These are phyloP conservation scores for Montifringilla adamsi DNA, from an alignment of 2,113 vertebrate species.

Conservation along the genomic window DNA sequence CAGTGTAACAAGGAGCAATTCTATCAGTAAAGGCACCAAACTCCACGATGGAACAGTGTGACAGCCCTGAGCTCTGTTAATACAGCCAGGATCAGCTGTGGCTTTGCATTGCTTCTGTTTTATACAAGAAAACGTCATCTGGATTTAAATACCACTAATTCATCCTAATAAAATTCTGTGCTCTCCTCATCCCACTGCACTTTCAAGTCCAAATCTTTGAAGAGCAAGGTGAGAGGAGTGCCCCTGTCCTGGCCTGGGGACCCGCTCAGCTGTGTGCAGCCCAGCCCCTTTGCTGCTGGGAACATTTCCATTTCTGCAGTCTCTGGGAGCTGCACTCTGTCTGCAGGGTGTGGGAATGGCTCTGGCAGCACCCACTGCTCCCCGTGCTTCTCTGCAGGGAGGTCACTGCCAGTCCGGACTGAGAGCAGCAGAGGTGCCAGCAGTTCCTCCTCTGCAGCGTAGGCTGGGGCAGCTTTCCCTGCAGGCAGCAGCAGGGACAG, in stretches of 20 bases:
- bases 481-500: background rate
- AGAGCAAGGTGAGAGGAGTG: constrained; percentile 19
- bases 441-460: rapidly evolving
- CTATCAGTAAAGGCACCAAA: background rate
- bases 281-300: background rate
- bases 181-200: constrained; percentile 66
- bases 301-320: background rate
- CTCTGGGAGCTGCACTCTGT: background rate
- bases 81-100: background rate
- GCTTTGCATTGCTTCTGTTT: background rate
- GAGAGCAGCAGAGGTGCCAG: background rate
- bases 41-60: too few species aligned
- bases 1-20: background rate
- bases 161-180: background rate
- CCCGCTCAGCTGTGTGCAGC: background rate
- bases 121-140: background rate
- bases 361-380: background rate
- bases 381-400: background rate
- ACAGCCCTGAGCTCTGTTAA: background rate
- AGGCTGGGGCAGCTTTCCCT: background rate
- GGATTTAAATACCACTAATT: background rate
- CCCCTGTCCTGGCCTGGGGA: rapidly evolving
- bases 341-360: background rate
- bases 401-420: rapidly evolving
- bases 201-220: constrained; percentile 69